phyloP scores from a whole-genome alignment of 2,113 vertebrate genomes.

The Cromileptes altivelis region DNA sequence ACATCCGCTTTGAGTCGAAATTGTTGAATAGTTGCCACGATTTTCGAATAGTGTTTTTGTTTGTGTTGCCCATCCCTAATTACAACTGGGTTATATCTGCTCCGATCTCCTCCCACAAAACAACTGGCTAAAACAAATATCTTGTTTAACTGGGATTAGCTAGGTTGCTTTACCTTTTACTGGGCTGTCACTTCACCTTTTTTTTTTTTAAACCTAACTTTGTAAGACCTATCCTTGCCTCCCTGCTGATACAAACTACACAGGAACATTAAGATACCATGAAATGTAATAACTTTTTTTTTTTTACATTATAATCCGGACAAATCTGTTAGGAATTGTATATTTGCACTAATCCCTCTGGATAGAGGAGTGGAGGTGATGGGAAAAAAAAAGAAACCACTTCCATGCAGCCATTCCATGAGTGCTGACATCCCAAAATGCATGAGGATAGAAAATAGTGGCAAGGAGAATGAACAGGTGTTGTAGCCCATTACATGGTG shows the following conservation, averaged over 20 bases:
- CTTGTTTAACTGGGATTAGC: neutral
- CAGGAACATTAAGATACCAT: neutral
- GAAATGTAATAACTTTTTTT: neutral
- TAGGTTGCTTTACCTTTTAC: neutral
- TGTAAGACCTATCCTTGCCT: neutral
- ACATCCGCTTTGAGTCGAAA: too few relatives aligned
- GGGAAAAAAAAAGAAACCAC: neutral
- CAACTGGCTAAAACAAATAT: neutral
- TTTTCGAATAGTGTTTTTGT: too few relatives aligned
- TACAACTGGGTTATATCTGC: too few relatives aligned
- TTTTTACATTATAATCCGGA: neutral
- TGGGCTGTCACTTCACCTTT: neutral
- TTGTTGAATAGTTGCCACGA: too few relatives aligned
- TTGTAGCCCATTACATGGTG: conserved; percentile 29
- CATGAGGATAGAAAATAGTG: conserved; percentile 61
- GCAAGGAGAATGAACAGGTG: conserved; percentile 79
- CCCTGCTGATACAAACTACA: neutral
- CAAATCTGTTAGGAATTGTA: neutral
- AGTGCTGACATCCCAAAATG: conserved; percentile 54
- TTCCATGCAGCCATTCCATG: conserved; percentile 63
- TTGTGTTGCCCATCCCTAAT: too few relatives aligned
- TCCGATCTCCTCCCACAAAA: neutral
- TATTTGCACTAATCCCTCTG: neutral
- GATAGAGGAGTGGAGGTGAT: neutral
- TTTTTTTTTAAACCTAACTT: neutral